Evolutionary conservation across 2,113 vertebrate genomes (phyloP).

Genomic region (Dromas ardeola): DNA sequence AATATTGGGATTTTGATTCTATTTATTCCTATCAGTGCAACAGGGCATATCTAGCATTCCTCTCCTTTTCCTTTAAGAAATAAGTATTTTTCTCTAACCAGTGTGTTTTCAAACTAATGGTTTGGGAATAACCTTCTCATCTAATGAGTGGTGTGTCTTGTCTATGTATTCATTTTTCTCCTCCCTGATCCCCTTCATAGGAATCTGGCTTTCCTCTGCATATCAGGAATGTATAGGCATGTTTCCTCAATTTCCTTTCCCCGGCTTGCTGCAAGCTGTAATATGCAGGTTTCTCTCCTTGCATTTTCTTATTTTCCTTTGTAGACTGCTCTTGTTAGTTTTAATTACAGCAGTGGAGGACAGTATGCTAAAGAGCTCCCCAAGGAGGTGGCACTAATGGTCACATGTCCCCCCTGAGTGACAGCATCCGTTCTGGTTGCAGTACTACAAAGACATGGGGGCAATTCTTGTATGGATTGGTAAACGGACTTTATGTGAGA

Average conservation of each 20-base stretch:
- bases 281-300: neutral
- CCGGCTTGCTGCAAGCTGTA: neutral
- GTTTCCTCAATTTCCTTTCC: constrained; percentile 20
- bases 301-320: constrained; percentile 57
- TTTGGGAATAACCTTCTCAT: neutral
- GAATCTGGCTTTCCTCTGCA: neutral
- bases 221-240: neutral
- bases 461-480: constrained; percentile 61
- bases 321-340: constrained; percentile 61
- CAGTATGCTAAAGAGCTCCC: constrained; percentile 64
- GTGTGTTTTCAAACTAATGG: neutral
- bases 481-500: constrained; percentile 61
- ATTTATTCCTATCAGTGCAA: neutral
- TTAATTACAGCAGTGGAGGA: constrained; percentile 68
- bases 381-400: constrained; percentile 56
- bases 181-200: neutral
- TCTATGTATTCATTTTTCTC: neutral
- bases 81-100: neutral
- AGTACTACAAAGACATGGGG: constrained; percentile 51
- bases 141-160: neutral
- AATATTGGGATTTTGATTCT: neutral
- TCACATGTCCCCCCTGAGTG: constrained; percentile 63
- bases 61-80: neutral
- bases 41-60: neutral
- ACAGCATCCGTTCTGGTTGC: constrained; percentile 66